Percentiles rank a stretch among this genome's conserved stretches.
These are phyloP conservation scores for Melinopterus prodromus DNA, from an alignment of 2,888 invertebrate genomes.

Conservation along the genomic window DNA sequence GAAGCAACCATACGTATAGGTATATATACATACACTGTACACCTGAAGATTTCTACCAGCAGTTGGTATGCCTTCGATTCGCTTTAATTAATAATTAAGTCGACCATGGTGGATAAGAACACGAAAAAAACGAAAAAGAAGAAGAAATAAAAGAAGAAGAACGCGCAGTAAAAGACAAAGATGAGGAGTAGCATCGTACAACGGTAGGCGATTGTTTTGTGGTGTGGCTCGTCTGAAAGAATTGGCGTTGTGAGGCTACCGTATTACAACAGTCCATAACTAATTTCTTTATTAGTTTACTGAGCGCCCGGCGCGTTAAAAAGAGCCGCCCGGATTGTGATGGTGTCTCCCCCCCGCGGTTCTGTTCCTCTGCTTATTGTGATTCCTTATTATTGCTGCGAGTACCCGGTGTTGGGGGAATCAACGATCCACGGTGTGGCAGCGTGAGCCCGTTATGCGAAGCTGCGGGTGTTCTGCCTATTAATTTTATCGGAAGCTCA, in stretches of 20 bases:
- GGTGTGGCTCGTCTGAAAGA: constrained; percentile 20
- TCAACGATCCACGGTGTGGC: not conserved
- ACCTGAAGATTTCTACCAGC: not conserved
- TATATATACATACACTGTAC: not conserved
- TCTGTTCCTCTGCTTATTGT: not conserved
- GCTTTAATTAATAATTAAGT: constrained; percentile 36
- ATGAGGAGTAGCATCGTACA: too few relatives aligned
- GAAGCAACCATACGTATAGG: not conserved
- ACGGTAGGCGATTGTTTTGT: too few relatives aligned
- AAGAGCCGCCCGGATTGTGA: constrained; percentile 42
- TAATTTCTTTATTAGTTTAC: constrained; percentile 57
- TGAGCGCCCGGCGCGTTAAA: constrained; percentile 48
- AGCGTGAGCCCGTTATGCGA: not conserved
- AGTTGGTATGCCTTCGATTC: constrained; percentile 25
- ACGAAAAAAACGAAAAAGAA: constrained; percentile 18
- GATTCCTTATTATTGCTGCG: not conserved
- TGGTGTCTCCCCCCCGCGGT: constrained; percentile 4
- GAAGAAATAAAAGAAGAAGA: too few relatives aligned
- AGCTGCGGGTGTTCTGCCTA: not conserved
- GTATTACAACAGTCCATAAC: constrained; percentile 56
- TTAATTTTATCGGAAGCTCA: not conserved
- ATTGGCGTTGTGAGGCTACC: constrained; percentile 47
- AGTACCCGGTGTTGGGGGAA: not conserved
- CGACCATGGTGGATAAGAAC: constrained; percentile 16
- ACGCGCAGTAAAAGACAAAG: too few relatives aligned